These are phyloP conservation scores for Galendromus occidentalis DNA, from an alignment of 1,140 invertebrate species.

Conservation along the genomic window DNA sequence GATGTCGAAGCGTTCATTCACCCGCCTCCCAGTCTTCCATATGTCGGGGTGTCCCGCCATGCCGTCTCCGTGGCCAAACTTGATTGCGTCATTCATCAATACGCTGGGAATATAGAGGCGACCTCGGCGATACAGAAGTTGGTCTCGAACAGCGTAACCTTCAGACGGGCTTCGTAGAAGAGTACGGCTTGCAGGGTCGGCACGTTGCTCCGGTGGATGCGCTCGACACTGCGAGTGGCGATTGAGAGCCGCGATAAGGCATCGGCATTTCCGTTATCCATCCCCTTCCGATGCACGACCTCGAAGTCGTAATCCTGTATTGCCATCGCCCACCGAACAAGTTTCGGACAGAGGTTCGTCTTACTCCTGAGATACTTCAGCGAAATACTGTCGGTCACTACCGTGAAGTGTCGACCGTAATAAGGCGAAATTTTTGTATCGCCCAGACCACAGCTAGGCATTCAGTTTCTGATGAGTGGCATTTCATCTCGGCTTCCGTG, in stretches of 20 bases:
- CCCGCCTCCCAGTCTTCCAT: no score
- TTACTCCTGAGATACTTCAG: not conserved
- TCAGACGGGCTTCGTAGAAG: no score
- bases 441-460: slow-evolving; percentile 13
- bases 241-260: not conserved
- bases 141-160: no score
- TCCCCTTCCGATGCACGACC: slow-evolving; percentile 13
- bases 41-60: no score
- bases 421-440: slow-evolving; percentile 11
- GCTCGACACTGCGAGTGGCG: no score
- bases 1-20: no score
- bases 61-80: no score
- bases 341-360: not conserved
- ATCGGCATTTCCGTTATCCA: slow-evolving; percentile 14
- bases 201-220: no score
- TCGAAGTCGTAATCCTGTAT: slow-evolving; percentile 24
- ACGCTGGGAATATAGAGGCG: no score
- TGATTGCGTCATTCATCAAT: no score
- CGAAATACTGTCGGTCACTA: slow-evolving; percentile 11
- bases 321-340: slow-evolving; percentile 20
- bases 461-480: slow-evolving; percentile 12
- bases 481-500: slow-evolving; percentile 16
- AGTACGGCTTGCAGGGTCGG: no score
- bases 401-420: slow-evolving; percentile 7
- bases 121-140: no score